These are phyloP conservation scores for Popillia japonica DNA, from an alignment of 1,140 invertebrate genomes.

Conservation along the genomic window DNA sequence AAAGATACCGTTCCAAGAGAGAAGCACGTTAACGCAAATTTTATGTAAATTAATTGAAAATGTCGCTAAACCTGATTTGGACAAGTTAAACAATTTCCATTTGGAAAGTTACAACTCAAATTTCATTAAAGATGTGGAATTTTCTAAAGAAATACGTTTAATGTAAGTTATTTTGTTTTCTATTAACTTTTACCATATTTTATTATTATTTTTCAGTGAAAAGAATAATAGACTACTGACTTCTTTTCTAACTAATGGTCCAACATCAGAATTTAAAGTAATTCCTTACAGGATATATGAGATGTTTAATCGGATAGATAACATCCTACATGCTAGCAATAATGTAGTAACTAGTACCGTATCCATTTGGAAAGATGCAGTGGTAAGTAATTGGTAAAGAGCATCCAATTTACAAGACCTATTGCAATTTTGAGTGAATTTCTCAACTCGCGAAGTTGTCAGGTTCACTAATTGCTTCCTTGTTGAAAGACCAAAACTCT, in stretches of 20 bases:
- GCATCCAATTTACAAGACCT: too few species aligned
- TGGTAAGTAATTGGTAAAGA: background rate
- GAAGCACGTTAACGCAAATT: background rate
- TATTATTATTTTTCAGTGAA: background rate
- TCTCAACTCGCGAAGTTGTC: too few species aligned
- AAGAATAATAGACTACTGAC: background rate
- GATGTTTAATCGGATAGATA: slow-evolving; percentile 6
- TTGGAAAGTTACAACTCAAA: background rate
- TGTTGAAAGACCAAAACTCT: too few species aligned
- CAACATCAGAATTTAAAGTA: background rate
- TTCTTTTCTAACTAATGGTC: background rate
- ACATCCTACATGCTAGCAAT: background rate
- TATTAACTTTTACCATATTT: background rate
- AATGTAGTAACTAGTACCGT: background rate
- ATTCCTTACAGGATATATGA: slow-evolving; percentile 10
- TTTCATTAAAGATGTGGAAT: background rate
- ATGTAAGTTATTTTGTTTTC: background rate
- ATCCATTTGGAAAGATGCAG: background rate
- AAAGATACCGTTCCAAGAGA: background rate
- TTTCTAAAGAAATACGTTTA: background rate
- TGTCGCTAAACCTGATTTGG: background rate
- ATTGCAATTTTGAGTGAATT: too few species aligned
- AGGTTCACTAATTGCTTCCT: too few species aligned
- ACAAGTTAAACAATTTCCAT: background rate
- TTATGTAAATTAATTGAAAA: background rate